phyloP scores from a whole-genome alignment of 2,113 vertebrate genomes.

The Aptenodytes forsteri region DNA sequence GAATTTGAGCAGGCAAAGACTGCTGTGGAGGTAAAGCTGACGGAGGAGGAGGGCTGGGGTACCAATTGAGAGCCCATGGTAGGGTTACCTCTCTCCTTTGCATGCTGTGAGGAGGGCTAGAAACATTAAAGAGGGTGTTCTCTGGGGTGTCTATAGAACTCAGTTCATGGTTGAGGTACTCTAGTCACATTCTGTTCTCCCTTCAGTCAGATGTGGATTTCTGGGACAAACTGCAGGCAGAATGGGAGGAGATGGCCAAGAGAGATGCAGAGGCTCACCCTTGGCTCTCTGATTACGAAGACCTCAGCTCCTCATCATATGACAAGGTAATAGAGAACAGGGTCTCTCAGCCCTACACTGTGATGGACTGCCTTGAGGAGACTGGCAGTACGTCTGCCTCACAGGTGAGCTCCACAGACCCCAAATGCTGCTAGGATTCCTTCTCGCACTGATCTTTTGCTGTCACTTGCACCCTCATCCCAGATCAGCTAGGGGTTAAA shows the following conservation, averaged over 20 bases:
- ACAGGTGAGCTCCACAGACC: neutral
- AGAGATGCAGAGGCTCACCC: slow-evolving; percentile 95
- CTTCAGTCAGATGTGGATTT: slow-evolving; percentile 96
- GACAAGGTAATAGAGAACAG: slow-evolving; percentile 84
- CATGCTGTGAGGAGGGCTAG: neutral
- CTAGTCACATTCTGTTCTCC: neutral
- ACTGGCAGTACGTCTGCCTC: neutral
- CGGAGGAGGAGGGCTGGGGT: neutral
- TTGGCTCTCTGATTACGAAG: slow-evolving; percentile 96
- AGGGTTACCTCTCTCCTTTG: slow-evolving; percentile 1
- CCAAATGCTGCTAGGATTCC: neutral
- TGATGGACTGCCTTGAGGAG: neutral
- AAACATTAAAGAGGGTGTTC: neutral
- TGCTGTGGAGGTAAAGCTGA: slow-evolving; percentile 89
- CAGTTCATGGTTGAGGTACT: neutral
- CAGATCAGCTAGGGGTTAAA: neutral
- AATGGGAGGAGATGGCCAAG: slow-evolving; percentile 98
- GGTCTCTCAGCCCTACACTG: neutral
- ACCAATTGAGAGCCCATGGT: neutral
- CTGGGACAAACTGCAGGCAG: slow-evolving; percentile 99
- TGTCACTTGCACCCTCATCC: neutral
- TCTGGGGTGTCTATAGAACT: neutral
- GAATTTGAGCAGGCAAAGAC: slow-evolving; percentile 96
- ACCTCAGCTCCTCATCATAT: slow-evolving; percentile 86
- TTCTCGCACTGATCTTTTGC: neutral